Percentiles rank a stretch among this genome's conserved stretches.
Conservation (phyloP, 2,113 vertebrate genomes). For the Cettia cetti region DNA sequence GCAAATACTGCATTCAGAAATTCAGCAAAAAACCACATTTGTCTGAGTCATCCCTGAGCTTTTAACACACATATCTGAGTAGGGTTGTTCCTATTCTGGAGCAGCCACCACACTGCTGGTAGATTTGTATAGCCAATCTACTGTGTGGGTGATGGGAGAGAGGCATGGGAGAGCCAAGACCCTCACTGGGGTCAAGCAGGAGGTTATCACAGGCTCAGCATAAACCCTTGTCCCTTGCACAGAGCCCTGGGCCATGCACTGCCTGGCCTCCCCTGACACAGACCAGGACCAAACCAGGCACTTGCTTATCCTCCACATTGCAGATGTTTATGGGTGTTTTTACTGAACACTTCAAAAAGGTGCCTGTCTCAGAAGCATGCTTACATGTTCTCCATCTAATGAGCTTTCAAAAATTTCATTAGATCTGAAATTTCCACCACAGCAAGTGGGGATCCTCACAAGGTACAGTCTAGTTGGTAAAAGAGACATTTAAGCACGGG, state of each 20-base stretch:
- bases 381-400: background rate
- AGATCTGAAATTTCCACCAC: background rate
- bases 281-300: background rate
- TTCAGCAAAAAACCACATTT: background rate
- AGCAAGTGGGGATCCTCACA: background rate
- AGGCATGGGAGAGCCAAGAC: background rate
- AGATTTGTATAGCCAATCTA: background rate
- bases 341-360: background rate
- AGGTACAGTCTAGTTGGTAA: background rate
- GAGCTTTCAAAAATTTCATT: constrained; percentile 11
- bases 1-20: background rate
- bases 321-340: background rate
- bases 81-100: background rate
- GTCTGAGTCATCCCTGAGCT: background rate
- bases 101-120: background rate
- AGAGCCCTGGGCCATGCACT: background rate
- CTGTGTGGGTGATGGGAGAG: background rate
- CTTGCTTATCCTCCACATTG: background rate
- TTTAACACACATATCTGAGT: background rate
- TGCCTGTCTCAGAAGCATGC: background rate
- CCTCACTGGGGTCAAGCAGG: background rate
- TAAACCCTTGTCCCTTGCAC: background rate
- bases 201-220: background rate
- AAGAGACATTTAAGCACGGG: background rate
- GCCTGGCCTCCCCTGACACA: background rate